These are phyloP conservation scores for Schizopygopsis malacanthus DNA, from an alignment of 2,797 vertebrate genomes.

Conservation along the genomic window DNA sequence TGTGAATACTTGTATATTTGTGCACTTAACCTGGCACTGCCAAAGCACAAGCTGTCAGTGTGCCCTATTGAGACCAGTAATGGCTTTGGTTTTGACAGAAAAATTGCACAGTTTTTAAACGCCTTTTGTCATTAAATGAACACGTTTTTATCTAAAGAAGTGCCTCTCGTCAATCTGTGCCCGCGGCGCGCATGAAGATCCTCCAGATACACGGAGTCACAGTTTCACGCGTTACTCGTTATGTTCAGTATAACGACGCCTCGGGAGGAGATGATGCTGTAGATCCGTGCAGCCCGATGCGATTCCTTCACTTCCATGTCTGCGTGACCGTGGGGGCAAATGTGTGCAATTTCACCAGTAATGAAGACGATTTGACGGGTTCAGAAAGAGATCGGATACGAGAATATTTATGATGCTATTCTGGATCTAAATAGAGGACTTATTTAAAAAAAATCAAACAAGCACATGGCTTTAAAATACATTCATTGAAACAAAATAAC, in stretches of 20 bases:
- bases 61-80: conserved; percentile 47
- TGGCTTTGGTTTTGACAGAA: conserved; percentile 61
- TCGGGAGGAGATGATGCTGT: conserved; percentile 3
- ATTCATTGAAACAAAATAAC: neutral
- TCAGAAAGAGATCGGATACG: neutral
- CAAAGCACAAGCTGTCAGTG: conserved; percentile 75
- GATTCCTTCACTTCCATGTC: conserved; percentile 13
- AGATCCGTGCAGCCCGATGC: neutral
- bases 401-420: conserved; percentile 11
- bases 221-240: conserved; percentile 9
- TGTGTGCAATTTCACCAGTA: neutral
- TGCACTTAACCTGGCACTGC: conserved; percentile 74
- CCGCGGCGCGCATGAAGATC: neutral
- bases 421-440: neutral
- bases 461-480: neutral
- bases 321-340: neutral
- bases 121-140: conserved; percentile 84
- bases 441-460: neutral
- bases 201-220: conserved; percentile 2
- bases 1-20: conserved; percentile 67
- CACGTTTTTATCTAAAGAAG: conserved; percentile 72
- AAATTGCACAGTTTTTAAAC: conserved; percentile 83
- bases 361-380: conserved; percentile 21
- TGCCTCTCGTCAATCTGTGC: conserved; percentile 17
- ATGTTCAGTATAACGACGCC: neutral